phyloP scores from a whole-genome alignment of 2,797 vertebrate species.

The Pterois miles region DNA sequence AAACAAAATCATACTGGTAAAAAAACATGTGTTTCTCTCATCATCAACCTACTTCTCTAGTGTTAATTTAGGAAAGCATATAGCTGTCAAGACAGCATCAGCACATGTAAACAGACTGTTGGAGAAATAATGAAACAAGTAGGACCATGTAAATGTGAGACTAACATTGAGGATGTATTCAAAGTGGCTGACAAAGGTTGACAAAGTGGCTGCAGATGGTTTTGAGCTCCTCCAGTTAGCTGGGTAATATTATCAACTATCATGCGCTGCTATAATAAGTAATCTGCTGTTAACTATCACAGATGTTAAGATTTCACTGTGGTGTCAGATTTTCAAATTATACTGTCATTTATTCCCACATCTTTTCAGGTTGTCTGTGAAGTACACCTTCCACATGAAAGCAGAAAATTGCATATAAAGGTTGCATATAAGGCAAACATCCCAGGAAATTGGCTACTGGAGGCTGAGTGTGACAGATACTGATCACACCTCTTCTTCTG shows the following conservation, averaged over 20 bases:
- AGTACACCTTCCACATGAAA: not conserved
- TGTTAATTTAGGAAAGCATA: not conserved
- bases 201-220: constrained; percentile 26
- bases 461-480: not conserved
- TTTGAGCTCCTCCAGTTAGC: constrained; percentile 15
- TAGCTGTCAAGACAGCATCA: not conserved
- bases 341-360: not conserved
- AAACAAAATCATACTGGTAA: not conserved
- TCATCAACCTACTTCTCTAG: not conserved
- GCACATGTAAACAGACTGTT: not conserved
- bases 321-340: constrained; percentile 9
- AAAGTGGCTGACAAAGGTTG: too few relatives aligned
- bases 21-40: not conserved
- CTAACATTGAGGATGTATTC: constrained; percentile 17
- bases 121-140: not conserved
- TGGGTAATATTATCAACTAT: constrained; percentile 6
- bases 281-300: constrained; percentile 22
- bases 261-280: not conserved
- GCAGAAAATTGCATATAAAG: not conserved
- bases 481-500: not conserved
- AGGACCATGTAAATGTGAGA: not conserved
- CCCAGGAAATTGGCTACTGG: not conserved
- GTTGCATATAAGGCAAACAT: not conserved
- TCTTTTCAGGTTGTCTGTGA: constrained; percentile 1
- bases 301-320: constrained; percentile 22